Base-by-base conservation (phyloP, 2,797 vertebrate species). In the Schizopygopsis malacanthus region DNA sequence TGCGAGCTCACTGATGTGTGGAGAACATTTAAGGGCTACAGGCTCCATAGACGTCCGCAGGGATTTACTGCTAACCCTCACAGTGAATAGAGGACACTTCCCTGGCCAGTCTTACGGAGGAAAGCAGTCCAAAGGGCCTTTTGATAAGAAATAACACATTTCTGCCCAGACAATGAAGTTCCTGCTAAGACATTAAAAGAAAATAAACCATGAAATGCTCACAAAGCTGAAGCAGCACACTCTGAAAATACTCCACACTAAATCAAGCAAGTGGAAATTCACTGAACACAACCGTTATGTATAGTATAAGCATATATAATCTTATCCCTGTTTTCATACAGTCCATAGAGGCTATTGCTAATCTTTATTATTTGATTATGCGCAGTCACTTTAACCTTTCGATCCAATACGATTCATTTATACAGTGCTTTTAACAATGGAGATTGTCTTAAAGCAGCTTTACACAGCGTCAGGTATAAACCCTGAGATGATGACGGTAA, bases 41-140 rank as follows among this genome's bases (percentile, higher is more conserved):
- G 79, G 84, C 84, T 82, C 77, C 95, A 71, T 79, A 87, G 86
- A 90, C 61, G 78, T 80, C 81, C 25, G 25, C 50, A 37, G 87
- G 86, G 85, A 86, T 79, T 84, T 86, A 86, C 86, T 16, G 76
- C 87, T 87, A 87, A 86, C 82, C 81, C 70, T 80, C 45, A 3
- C 43, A 65, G 79, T 65, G 75, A 88, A 85, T 84, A 85, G 87
- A 89, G 86, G 87, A 85, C 82, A 85, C 67, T 50, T 43, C 45
- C 54, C 80, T 25, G 47, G 70, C 76, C 18, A 43, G 69, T 70
- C 61, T 73, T 72, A 47, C 4, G 18, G 45, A 77, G 56, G 56
- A 85, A 81, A 70, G 43, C 39, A 65, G 70, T 65, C 45, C 77
- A 50, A 75, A 85, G 56, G 69, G 78, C 54, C 78, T n/a, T 79